Evolutionary conservation across 2,113 vertebrate species (phyloP).

Genomic region (Tupaia chinensis): DNA sequence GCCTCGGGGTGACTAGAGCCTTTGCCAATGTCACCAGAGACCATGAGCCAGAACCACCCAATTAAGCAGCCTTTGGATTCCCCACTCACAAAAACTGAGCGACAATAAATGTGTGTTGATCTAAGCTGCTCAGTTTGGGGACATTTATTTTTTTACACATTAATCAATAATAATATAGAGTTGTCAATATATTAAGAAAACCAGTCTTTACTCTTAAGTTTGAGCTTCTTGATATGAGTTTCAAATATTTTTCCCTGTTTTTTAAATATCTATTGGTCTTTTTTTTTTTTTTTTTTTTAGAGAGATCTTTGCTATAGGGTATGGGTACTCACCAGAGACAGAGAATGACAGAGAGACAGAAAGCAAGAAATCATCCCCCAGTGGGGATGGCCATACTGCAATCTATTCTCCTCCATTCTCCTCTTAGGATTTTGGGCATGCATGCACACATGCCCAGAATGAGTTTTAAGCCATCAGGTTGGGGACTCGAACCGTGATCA

Average conservation of each 20-base stretch:
- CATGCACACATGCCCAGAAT: too few species aligned
- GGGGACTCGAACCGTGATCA: too few species aligned
- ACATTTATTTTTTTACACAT: background rate
- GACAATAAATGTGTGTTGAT: background rate
- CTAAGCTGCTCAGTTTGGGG: background rate
- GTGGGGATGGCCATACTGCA: too few species aligned
- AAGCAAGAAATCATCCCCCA: too few species aligned
- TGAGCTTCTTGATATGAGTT: background rate
- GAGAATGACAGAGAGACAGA: too few species aligned
- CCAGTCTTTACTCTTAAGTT: background rate
- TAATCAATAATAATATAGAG: background rate
- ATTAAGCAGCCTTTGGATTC: background rate
- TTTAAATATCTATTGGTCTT: background rate
- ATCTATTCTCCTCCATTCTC: too few species aligned
- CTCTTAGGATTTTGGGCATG: too few species aligned
- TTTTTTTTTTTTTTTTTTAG: background rate
- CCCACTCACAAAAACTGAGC: background rate
- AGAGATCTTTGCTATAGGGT: too few species aligned
- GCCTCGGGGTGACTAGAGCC: background rate
- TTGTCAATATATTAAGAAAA: conserved; percentile 27
- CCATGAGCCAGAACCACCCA: background rate
- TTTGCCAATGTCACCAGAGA: background rate
- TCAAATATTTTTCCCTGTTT: background rate
- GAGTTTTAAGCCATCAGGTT: too few species aligned
- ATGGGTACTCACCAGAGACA: too few species aligned